Evolutionary conservation across 2,888 invertebrate genomes (phyloP), one percentile per base, ranked within the genome.

Genomic region (Timandra comae): DNA sequence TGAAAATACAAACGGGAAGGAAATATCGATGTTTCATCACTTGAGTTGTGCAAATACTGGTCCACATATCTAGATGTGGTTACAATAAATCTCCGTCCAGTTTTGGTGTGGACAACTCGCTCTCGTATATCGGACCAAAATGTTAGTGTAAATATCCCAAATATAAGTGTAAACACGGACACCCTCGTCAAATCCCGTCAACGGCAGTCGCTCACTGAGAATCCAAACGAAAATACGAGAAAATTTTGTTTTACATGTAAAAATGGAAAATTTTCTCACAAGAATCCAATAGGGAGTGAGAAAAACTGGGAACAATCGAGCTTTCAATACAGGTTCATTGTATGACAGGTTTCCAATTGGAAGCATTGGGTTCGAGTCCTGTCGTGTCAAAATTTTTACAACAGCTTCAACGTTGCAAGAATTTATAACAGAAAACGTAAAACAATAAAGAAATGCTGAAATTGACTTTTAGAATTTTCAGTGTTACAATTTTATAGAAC

Each of bases 201-300:
- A 63, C 63, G 63, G 62, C 74, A 78, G 71, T 65, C 56, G 56
- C 66, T 73, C 69, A 55, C 60, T 53, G 65, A 56, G 64, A 68
- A 74, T 75, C 67, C 63, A 61, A 68, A 71, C 66, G 70, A 71
- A 73, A 73, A 75, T 70, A 69, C 68, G 68, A 64, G 68, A 68
- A 73, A 78, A 77, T 79, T 78, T 79, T 77, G 80, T 82, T 82
- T 77, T 77, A 81, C 82, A 81, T 75, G 72, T 57, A 70, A 73
- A 78, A 80, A 81, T 80, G 67, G 77, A 66, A 76, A 72, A 71
- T 62, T 67, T 56, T 62, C 56, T 61, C 58, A 16, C 58, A 54
- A 55, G 52, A 56, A 51, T 44, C 52, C 49, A 59, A 56, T 52
- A 45, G 41, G 38, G 47, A 38, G 35, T 41, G 33, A 46, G 56